Percentiles rank a stretch among this genome's conserved stretches.
phyloP scores from a whole-genome alignment of 92 coral and sea anemone species.

The Parazoanthus atlanticus region DNA sequence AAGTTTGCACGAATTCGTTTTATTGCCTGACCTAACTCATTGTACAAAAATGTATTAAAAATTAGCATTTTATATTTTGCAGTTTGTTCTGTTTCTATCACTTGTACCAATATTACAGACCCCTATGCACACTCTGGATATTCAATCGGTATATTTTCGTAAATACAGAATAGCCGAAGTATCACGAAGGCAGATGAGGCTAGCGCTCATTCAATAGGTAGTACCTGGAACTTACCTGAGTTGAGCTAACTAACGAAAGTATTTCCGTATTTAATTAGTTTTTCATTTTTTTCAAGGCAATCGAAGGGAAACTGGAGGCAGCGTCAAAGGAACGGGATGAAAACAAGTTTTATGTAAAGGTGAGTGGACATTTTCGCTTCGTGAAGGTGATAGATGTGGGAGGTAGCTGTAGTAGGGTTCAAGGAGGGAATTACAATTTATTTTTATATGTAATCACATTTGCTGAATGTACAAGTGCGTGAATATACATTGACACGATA shows the following conservation, averaged over 20 bases:
- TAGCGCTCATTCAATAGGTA: too few species aligned
- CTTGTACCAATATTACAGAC: too few species aligned
- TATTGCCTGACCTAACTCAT: neutral
- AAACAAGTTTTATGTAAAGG: constrained; percentile 91
- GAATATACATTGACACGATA: too few species aligned
- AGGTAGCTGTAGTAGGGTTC: neutral
- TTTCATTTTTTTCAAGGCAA: constrained; percentile 53
- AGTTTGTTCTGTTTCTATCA: too few species aligned
- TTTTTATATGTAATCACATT: too few species aligned
- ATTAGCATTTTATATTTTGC: too few species aligned
- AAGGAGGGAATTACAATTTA: neutral
- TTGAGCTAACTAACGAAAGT: neutral
- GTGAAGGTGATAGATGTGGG: neutral
- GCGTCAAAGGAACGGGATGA: constrained; percentile 84
- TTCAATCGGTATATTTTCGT: neutral
- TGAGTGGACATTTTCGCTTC: neutral
- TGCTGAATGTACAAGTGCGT: too few species aligned
- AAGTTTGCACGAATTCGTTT: neutral
- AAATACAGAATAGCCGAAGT: neutral
- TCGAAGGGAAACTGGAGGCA: constrained; percentile 70
- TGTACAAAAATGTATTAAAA: neutral
- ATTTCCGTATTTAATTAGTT: neutral
- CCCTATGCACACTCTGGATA: neutral
- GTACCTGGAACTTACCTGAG: neutral
- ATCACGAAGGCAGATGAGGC: too few species aligned